Conservation (phyloP, 1,140 invertebrate species). For the Monomorium pharaonis region DNA sequence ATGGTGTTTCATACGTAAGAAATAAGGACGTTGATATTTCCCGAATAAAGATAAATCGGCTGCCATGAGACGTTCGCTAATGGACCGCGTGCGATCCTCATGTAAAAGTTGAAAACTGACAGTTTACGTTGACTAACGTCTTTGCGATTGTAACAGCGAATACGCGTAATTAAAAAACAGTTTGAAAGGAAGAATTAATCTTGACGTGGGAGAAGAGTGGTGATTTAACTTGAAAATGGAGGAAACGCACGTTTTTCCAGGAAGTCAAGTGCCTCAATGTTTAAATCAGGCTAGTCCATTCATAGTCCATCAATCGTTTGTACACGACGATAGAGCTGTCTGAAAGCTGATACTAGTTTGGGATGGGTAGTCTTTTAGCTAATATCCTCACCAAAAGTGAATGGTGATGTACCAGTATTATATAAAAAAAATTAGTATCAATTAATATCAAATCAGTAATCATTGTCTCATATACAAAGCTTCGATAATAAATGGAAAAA, state of each 20-base stretch:
- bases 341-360: background rate
- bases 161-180: background rate
- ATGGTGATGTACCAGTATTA: background rate
- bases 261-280: background rate
- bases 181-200: background rate
- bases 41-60: background rate
- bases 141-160: background rate
- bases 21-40: constrained; percentile 20
- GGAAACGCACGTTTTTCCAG: background rate
- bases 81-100: background rate
- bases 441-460: too few relatives aligned
- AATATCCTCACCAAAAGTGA: background rate
- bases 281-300: background rate
- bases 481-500: too few relatives aligned
- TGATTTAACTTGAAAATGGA: background rate
- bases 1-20: constrained; percentile 27
- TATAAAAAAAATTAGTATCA: background rate
- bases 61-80: background rate
- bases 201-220: background rate
- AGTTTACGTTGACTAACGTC: background rate
- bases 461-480: too few relatives aligned
- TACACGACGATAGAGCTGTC: background rate
- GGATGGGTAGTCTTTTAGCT: background rate
- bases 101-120: constrained; percentile 8
- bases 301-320: background rate